These are phyloP conservation scores for Octodon degus DNA, from an alignment of 2,113 vertebrate species.

Conservation along the genomic window DNA sequence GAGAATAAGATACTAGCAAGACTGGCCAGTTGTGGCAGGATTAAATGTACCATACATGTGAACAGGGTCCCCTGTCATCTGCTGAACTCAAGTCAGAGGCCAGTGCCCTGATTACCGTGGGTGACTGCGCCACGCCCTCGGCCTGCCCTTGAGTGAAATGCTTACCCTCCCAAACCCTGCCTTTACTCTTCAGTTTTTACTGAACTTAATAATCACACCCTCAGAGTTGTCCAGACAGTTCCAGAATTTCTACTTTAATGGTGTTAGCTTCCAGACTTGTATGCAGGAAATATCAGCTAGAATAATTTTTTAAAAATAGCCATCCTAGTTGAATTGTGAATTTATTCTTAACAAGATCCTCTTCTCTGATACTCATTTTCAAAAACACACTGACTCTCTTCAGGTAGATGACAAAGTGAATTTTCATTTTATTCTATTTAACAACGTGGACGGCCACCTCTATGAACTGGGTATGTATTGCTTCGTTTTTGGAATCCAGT, in stretches of 20 bases:
- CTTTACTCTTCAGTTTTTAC: neutral
- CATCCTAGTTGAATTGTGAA: neutral
- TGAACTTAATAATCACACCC: neutral
- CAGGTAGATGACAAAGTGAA: constrained; percentile 94
- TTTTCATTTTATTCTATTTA: constrained; percentile 97
- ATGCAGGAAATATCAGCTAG: neutral
- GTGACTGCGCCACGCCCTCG: neutral
- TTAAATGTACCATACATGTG: neutral
- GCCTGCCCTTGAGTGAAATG: neutral
- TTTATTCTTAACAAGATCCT: neutral
- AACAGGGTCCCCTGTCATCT: neutral
- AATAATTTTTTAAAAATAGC: neutral
- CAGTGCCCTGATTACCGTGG: neutral
- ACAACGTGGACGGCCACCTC: constrained; percentile 92
- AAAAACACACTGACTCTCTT: constrained; percentile 50
- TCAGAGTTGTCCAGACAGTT: neutral
- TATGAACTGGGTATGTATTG: constrained; percentile 93
- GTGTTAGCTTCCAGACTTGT: neutral
- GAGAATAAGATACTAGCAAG: neutral
- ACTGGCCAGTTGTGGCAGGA: neutral
- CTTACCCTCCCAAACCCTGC: neutral
- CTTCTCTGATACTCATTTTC: neutral
- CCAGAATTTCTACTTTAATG: neutral
- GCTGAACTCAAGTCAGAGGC: neutral
- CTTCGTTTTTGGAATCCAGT: neutral